Conservation (phyloP, 2,797 vertebrate genomes). For the Fratercula arctica region DNA sequence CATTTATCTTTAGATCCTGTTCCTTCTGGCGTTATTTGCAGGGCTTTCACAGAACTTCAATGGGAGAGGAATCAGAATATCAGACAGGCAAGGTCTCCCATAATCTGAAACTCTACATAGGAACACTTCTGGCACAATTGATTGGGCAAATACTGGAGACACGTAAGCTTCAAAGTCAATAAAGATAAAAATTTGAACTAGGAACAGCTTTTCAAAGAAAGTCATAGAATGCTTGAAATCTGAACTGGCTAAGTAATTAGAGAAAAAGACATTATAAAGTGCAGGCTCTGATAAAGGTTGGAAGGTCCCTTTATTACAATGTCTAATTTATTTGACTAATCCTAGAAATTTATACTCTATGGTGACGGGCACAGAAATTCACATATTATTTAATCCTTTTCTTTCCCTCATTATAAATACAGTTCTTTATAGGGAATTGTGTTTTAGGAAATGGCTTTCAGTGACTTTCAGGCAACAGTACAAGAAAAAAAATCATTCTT, state of each 20-base stretch:
- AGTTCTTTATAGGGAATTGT: background rate
- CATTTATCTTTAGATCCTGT: background rate
- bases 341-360: background rate
- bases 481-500: background rate
- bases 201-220: background rate
- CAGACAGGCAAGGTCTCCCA: background rate
- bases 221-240: background rate
- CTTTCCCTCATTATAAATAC: background rate
- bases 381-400: background rate
- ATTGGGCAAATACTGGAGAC: background rate
- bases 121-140: background rate
- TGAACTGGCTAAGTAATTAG: background rate
- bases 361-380: background rate
- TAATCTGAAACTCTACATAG: background rate
- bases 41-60: background rate
- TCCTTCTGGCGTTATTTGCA: background rate
- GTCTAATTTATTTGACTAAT: constrained; percentile 15
- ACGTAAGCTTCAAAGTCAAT: background rate
- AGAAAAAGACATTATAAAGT: background rate
- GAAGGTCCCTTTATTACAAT: background rate
- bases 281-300: background rate
- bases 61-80: background rate
- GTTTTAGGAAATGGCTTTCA: background rate
- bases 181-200: background rate
- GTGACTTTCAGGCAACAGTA: background rate